phyloP scores from a whole-genome alignment of 2,888 invertebrate species.

The Coronaproctus castanopsis region DNA sequence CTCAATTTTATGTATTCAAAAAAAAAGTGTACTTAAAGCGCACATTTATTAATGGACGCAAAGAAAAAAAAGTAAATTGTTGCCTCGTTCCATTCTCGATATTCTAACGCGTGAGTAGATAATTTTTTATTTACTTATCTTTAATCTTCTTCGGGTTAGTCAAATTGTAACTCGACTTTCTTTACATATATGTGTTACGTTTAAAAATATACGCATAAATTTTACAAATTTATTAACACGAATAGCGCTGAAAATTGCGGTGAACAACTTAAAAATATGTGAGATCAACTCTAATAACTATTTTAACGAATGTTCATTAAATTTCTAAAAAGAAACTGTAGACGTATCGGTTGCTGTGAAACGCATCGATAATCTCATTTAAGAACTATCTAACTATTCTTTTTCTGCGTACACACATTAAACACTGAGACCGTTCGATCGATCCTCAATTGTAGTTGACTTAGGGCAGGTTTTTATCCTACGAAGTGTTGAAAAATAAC shows the following conservation, averaged over 20 bases:
- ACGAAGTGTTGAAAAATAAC: background rate
- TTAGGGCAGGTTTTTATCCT: background rate
- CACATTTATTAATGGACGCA: no score
- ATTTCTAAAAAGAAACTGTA: background rate
- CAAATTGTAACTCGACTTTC: no score
- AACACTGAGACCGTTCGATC: background rate
- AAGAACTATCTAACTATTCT: no score
- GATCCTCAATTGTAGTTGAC: background rate
- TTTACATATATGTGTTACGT: no score
- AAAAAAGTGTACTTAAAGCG: no score
- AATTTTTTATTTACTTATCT: no score
- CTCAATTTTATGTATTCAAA: no score
- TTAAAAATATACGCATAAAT: background rate
- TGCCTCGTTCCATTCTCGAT: no score
- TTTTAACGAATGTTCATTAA: background rate
- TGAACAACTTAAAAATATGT: background rate
- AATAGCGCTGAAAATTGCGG: background rate
- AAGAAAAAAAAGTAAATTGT: no score
- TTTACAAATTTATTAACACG: background rate
- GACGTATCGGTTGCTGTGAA: background rate
- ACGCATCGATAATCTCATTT: background rate
- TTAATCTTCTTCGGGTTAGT: no score
- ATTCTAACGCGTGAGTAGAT: no score
- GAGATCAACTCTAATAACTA: background rate
- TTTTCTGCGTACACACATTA: background rate